Conservation (phyloP, 1,140 invertebrate species). For the Drosophila kepulauana region DNA sequence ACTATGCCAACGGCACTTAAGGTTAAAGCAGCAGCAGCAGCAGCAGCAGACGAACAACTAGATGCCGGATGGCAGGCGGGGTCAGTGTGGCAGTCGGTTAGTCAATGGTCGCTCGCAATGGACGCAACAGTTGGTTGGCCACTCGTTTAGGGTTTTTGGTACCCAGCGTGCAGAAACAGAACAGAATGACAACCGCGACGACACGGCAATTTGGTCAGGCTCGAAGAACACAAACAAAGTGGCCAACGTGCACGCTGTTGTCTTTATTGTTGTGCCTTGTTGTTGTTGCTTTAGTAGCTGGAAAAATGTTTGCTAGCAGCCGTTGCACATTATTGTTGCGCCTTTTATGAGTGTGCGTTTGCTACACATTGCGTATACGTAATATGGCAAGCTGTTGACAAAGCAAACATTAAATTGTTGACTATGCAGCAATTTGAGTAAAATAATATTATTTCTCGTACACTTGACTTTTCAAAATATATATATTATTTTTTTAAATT, state of each 20-base stretch:
- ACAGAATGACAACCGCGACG: constrained; percentile 39
- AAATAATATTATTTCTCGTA: neutral
- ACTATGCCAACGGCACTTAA: constrained; percentile 69
- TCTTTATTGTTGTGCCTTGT: neutral
- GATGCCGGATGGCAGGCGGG: constrained; percentile 2
- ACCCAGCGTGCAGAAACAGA: constrained; percentile 10
- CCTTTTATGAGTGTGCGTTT: neutral
- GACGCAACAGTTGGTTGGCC: constrained; percentile 45
- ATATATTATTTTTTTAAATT: neutral
- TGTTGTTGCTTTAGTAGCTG: constrained; percentile 2
- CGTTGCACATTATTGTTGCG: neutral
- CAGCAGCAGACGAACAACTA: neutral
- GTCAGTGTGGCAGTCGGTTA: constrained; percentile 44
- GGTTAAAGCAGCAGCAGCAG: constrained; percentile 25
- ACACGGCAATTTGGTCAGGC: constrained; percentile 43
- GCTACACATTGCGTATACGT: constrained; percentile 16
- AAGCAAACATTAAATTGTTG: neutral
- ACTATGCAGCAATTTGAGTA: neutral
- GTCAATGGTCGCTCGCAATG: constrained; percentile 30
- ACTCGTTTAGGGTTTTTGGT: constrained; percentile 22
- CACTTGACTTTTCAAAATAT: too few relatives aligned
- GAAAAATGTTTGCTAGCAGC: constrained; percentile 17
- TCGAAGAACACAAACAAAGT: constrained; percentile 36
- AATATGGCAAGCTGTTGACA: neutral
- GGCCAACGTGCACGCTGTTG: constrained; percentile 7